A percentile compares a stretch with the other conserved stretches of the same genome.
phyloP scores from a whole-genome alignment of 1,140 invertebrate species.

The Apis florea region DNA sequence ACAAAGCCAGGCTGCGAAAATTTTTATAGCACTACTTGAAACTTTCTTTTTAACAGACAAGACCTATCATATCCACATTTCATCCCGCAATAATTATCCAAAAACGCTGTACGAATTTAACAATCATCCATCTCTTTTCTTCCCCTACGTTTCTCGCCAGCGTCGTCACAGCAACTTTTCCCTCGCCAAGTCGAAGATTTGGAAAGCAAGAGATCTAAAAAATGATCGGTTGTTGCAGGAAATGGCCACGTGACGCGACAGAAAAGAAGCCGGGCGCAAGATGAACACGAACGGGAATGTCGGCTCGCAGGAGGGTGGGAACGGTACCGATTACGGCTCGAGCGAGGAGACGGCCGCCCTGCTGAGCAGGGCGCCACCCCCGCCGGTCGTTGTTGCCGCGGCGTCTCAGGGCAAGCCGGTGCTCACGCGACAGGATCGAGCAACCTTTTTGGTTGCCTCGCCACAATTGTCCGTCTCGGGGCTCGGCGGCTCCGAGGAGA shows the following conservation, averaged over 20 bases:
- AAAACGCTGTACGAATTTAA: no score
- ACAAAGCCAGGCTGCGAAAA: no score
- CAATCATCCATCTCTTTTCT: no score
- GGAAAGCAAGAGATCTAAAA: no score
- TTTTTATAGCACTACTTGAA: no score
- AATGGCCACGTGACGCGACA: constrained; percentile 54
- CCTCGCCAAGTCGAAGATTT: no score
- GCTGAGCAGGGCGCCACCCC: constrained; percentile 82
- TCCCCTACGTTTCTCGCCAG: no score
- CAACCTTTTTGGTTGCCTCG: constrained; percentile 86
- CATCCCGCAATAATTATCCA: no score
- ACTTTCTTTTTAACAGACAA: no score
- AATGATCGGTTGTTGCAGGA: constrained; percentile 33
- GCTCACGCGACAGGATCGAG: constrained; percentile 90
- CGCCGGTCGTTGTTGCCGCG: constrained; percentile 80
- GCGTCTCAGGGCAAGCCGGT: constrained; percentile 85
- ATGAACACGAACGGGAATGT: constrained; percentile 77
- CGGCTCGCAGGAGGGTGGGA: constrained; percentile 75
- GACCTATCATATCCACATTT: no score
- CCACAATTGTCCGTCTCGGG: constrained; percentile 87
- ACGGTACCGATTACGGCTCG: constrained; percentile 79
- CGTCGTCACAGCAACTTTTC: no score
- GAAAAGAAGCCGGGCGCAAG: constrained; percentile 45
- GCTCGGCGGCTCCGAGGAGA: constrained; percentile 89
- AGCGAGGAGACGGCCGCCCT: constrained; percentile 90